These are phyloP conservation scores for Acrocyrtus sp. DNA, from an alignment of 2,888 invertebrate species.

Conservation along the genomic window DNA sequence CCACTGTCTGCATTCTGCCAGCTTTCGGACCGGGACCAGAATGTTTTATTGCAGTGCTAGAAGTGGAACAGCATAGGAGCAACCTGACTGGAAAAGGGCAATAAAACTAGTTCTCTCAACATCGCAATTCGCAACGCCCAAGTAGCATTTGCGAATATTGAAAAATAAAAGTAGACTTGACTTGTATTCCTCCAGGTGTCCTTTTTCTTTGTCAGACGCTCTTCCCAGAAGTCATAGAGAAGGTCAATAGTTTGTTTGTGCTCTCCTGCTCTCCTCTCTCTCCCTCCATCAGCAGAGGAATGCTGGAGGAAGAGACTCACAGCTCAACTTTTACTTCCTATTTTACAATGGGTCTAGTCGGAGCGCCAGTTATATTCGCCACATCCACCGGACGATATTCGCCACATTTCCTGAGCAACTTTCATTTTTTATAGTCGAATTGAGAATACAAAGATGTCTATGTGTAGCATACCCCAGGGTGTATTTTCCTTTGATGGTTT, in stretches of 20 bases:
- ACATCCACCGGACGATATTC: neutral
- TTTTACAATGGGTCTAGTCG: too few relatives aligned
- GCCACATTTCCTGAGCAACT: conserved; percentile 9
- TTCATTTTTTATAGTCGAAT: conserved; percentile 37
- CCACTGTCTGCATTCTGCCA: too few relatives aligned
- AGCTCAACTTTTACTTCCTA: too few relatives aligned
- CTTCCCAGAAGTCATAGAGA: too few relatives aligned
- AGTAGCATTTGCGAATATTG: too few relatives aligned
- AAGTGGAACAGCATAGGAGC: neutral
- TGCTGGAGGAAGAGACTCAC: too few relatives aligned
- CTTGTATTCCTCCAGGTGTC: conserved; percentile 26
- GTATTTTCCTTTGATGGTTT: conserved; percentile 51
- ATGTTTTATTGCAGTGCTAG: too few relatives aligned
- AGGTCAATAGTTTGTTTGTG: too few relatives aligned
- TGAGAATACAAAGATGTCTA: conserved; percentile 28
- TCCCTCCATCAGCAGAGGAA: too few relatives aligned
- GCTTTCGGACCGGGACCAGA: too few relatives aligned
- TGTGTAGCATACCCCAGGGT: conserved; percentile 39
- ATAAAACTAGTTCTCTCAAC: neutral
- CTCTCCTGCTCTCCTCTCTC: too few relatives aligned
- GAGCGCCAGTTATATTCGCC: too few relatives aligned
- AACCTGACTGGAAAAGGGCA: neutral
- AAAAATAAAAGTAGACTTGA: neutral
- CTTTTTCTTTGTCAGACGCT: conserved; percentile 10
- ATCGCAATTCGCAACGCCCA: neutral